Percentiles rank a stretch among this genome's conserved stretches.
Evolutionary conservation across 2,797 vertebrate genomes (phyloP).

Genomic region (Neosalanx taihuensis): DNA sequence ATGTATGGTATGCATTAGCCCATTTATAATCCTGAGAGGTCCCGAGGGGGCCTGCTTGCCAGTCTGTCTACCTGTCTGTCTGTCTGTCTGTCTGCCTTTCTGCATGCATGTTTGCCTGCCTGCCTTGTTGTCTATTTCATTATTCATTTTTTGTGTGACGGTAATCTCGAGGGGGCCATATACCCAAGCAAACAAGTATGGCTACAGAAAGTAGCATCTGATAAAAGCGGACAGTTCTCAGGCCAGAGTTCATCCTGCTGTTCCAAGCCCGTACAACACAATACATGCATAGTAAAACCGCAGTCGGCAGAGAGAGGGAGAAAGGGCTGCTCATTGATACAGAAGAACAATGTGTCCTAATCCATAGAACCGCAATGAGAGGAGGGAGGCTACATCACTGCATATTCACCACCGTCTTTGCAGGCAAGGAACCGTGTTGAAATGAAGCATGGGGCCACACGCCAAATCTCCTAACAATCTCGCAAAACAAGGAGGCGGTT

Average conservation of each 20-base stretch:
- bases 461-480: neutral
- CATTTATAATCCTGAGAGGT: neutral
- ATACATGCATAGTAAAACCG: slow-evolving; percentile 1
- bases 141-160: no score
- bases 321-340: neutral
- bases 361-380: neutral
- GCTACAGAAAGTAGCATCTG: neutral
- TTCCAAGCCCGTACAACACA: slow-evolving; percentile 1
- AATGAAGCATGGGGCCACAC: neutral
- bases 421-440: neutral
- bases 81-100: neutral
- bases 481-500: neutral
- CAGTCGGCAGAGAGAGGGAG: slow-evolving; percentile 1
- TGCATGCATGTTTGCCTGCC: neutral
- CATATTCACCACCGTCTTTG: neutral
- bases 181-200: neutral
- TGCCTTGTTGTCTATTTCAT: neutral
- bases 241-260: neutral
- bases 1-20: slow-evolving; percentile 8
- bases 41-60: neutral
- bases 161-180: neutral
- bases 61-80: neutral
- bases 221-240: neutral
- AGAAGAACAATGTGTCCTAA: slow-evolving; percentile 14
- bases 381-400: neutral